phyloP scores from a whole-genome alignment of 1,140 invertebrate species.

The Panagrolaimus sp. region DNA sequence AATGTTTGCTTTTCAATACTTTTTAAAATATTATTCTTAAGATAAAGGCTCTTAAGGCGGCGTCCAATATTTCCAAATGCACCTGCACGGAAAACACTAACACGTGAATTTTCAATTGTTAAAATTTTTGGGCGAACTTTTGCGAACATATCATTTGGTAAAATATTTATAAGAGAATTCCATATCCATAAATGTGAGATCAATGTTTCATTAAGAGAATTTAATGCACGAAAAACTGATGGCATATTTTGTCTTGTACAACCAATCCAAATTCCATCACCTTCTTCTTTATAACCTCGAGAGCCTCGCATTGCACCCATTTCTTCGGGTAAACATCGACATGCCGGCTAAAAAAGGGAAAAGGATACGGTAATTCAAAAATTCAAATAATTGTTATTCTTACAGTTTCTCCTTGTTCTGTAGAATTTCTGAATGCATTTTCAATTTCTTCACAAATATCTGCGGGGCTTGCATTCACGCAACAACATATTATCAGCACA shows the following conservation, averaged over 20 bases:
- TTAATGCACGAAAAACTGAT: slow-evolving; percentile 25
- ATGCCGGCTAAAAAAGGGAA: slow-evolving; percentile 17
- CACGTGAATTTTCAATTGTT: slow-evolving; percentile 37
- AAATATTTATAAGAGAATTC: slow-evolving; percentile 16
- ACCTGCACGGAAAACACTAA: slow-evolving; percentile 40
- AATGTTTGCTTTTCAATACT: slow-evolving; percentile 10
- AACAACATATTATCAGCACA: neutral
- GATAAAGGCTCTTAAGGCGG: slow-evolving; percentile 21
- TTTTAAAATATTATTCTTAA: slow-evolving; percentile 18
- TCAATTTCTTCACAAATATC: slow-evolving; percentile 11
- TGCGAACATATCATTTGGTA: slow-evolving; percentile 17
- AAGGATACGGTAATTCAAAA: neutral
- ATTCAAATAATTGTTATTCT: neutral
- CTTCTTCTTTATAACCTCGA: slow-evolving; percentile 10
- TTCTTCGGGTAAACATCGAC: slow-evolving; percentile 21
- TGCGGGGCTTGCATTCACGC: neutral
- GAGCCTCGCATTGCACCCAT: neutral
- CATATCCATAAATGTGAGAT: slow-evolving; percentile 18
- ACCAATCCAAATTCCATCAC: slow-evolving; percentile 34
- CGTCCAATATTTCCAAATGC: slow-evolving; percentile 29
- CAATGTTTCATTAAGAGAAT: slow-evolving; percentile 14
- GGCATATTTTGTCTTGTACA: slow-evolving; percentile 49
- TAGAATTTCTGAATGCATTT: neutral
- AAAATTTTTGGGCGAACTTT: slow-evolving; percentile 30
- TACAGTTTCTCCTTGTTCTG: slow-evolving; percentile 3